Evolutionary conservation across 2,113 vertebrate genomes (phyloP), one percentile per base, ranked within the genome.

Genomic region (Saiga tatarica): DNA sequence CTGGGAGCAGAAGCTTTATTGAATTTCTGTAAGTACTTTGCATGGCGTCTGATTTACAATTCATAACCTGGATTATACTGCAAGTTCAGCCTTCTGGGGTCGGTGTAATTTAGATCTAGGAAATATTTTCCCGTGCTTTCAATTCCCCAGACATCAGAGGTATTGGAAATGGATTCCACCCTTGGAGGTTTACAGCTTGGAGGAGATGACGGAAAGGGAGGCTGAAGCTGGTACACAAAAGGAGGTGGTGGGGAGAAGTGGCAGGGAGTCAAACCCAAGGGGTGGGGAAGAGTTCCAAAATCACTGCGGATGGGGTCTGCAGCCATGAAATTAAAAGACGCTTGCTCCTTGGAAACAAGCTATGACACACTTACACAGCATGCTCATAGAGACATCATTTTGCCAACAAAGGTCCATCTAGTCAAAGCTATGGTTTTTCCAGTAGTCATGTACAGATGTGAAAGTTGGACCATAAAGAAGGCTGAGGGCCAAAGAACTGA

Each of bases 101-200:
- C n/a, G n/a, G n/a, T n/a, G n/a, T n/a, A n/a, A n/a, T n/a, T n/a
- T n/a, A n/a, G n/a, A n/a, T n/a, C n/a, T n/a, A n/a, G n/a, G n/a
- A n/a, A n/a, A n/a, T n/a, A n/a, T n/a, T n/a, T n/a, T n/a, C n/a
- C n/a, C n/a, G n/a, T n/a, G n/a, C n/a, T n/a, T n/a, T n/a, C n/a
- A n/a, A n/a, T n/a, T n/a, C n/a, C 97, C 97, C 85, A 92, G 92
- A 96, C 95, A 64, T 84, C 92, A 71, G 83, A 55, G 74, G n/a
- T n/a, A n/a, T n/a, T n/a, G n/a, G n/a, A n/a, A n/a, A n/a, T n/a
- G 89, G 97, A 97, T 94, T 97, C 98, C 42, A 92, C 94, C 97
- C 98, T 95, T 82, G 3, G 16, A 94, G 96, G 98, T 9, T 92
- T 81, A 12, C 89, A 39, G 71, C 83, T 76, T 82, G 89, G 83